Base-by-base conservation (phyloP, 2,113 vertebrate species). In the Tor tambroides region DNA sequence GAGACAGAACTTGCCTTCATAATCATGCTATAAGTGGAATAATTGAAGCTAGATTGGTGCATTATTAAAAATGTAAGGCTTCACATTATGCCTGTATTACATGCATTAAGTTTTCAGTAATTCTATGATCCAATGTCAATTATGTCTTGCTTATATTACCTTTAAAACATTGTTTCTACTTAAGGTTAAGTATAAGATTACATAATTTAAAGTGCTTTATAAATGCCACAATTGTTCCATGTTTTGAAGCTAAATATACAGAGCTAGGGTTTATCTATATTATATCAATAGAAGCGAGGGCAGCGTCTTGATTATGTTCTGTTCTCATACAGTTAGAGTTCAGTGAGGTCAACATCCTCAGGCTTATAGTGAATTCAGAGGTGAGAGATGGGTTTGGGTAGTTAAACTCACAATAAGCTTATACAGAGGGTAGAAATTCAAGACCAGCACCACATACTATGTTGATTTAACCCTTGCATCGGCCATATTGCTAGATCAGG, bases 401-500 rank as follows among this genome's bases (percentile, higher is more conserved):
- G 93, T 92, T 92, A 86, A 88, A 93, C 88, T 92, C 92, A 93
- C 87, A 92, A 91, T 88, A 92, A 87, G 91, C 88, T 78, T 79
- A 90, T 92, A 61, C 92, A 91, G 90, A 90, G 89, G 88, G 88
- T 86, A 91, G 92, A 89, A 94, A 94, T 38, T 5, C 86, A 92
- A 94, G 89, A 84, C 89, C 89, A 90, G 90, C 88, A 7, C 28
- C 41, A 84, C 85, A 79, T 89, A 80, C 56, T 49, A 78, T 93
- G 91, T 94, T 94, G 89, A 90, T 87, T 90, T 93, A 93, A 94
- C 93, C 93, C 85, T 86, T 91, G 59, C 86, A 54, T 86, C 85
- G 88, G 91, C 90, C 89, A 90, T 90, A 93, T 85, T 91, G 92
- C 89, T 92, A 91, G 92, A 87, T 92, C 84, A 85, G 87, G 88